These are phyloP conservation scores for Montipora capitata DNA, from an alignment of 92 coral and sea anemone genomes.

Conservation along the genomic window DNA sequence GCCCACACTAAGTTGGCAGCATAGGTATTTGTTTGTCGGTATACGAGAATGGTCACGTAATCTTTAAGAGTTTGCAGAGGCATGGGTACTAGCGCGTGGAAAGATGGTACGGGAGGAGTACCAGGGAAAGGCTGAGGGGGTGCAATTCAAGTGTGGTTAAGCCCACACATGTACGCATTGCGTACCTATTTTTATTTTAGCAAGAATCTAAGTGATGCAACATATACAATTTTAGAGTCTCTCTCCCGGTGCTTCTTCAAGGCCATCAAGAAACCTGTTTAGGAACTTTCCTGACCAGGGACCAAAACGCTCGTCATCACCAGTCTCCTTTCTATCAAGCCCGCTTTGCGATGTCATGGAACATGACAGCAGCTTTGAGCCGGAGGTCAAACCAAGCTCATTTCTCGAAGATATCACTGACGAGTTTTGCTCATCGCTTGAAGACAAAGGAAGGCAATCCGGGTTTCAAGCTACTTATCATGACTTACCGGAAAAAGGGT, in stretches of 20 bases:
- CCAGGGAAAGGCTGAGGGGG: too few relatives aligned
- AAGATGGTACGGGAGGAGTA: too few relatives aligned
- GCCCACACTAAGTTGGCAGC: too few relatives aligned
- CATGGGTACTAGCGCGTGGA: too few relatives aligned
- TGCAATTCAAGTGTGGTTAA: too few relatives aligned
- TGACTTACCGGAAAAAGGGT: constrained; percentile 65
- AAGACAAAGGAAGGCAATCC: constrained; percentile 11
- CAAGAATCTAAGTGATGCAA: too few relatives aligned
- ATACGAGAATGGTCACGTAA: too few relatives aligned
- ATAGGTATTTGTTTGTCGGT: too few relatives aligned
- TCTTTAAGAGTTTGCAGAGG: too few relatives aligned
- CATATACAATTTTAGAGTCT: background rate
- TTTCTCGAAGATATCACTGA: background rate
- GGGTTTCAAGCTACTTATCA: constrained; percentile 43
- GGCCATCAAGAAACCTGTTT: background rate
- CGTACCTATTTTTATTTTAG: too few relatives aligned
- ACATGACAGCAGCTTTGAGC: background rate
- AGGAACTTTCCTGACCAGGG: constrained; percentile 3
- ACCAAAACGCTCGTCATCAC: background rate
- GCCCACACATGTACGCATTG: too few relatives aligned
- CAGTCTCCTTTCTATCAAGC: constrained; percentile 47
- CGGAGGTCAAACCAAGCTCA: background rate
- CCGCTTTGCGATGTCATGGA: constrained; percentile 15
- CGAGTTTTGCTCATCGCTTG: constrained; percentile 22
- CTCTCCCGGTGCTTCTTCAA: background rate